Evolutionary conservation across 2,888 invertebrate genomes (phyloP).

Genomic region (Stratiomys singularior): DNA sequence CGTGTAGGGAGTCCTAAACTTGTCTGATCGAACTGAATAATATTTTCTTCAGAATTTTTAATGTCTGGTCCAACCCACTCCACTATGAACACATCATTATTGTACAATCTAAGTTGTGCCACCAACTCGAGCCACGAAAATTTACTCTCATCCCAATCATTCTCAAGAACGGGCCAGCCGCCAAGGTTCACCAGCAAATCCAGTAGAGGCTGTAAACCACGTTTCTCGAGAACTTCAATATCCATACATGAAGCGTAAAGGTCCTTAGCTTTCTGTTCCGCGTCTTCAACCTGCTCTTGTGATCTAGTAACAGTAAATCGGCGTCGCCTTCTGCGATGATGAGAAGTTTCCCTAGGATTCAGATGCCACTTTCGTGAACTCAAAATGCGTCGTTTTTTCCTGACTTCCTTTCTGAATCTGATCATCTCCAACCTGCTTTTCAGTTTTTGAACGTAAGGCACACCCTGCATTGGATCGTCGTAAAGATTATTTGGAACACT

Average conservation of each 20-base stretch:
- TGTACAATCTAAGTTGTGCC: slow-evolving; percentile 79
- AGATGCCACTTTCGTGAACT: too few species aligned
- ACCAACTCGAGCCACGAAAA: slow-evolving; percentile 81
- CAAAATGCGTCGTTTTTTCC: too few species aligned
- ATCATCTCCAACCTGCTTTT: too few species aligned
- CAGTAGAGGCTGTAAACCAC: slow-evolving; percentile 77
- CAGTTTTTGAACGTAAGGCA: too few species aligned
- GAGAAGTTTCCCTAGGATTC: background rate
- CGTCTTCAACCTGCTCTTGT: slow-evolving; percentile 65
- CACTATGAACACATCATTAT: slow-evolving; percentile 86
- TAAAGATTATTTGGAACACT: too few species aligned
- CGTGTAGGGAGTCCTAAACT: slow-evolving; percentile 79
- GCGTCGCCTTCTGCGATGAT: background rate
- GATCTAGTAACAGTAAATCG: background rate
- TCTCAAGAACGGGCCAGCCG: slow-evolving; percentile 86
- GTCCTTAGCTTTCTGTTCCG: slow-evolving; percentile 82
- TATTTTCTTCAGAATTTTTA: slow-evolving; percentile 89
- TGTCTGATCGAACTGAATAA: slow-evolving; percentile 92
- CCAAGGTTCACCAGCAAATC: slow-evolving; percentile 78
- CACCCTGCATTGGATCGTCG: too few species aligned
- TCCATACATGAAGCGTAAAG: slow-evolving; percentile 91
- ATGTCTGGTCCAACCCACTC: slow-evolving; percentile 94
- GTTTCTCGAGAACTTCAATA: slow-evolving; percentile 74
- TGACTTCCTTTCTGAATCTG: too few species aligned
- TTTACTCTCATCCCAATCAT: slow-evolving; percentile 71